A percentile compares a stretch with the other conserved stretches of the same genome.
These are phyloP conservation scores for Clarias macrocephalus DNA, from an alignment of 2,113 vertebrate genomes.

Conservation along the genomic window DNA sequence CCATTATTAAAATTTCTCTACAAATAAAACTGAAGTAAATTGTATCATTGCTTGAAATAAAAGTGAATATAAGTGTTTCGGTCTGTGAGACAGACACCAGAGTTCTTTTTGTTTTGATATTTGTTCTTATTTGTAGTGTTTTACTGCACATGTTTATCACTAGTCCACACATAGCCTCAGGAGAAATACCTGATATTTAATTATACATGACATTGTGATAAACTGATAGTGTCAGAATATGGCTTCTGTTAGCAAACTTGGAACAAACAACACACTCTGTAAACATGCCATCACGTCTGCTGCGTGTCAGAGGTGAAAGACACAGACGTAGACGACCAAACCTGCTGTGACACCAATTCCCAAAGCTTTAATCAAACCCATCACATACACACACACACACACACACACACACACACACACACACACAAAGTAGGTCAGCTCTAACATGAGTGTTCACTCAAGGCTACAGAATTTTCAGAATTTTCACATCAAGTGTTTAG, in stretches of 20 bases:
- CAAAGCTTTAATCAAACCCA: conserved; percentile 38
- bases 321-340: conserved; percentile 41
- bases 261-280: not conserved
- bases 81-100: not conserved
- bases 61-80: no score
- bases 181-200: not conserved
- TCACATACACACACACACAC: conserved; percentile 19
- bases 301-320: conserved; percentile 45
- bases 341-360: conserved; percentile 45
- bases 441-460: not conserved
- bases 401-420: conserved; percentile 2
- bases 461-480: no score
- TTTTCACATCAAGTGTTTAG: not conserved
- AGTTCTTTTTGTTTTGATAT: not conserved
- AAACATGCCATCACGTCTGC: not conserved
- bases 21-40: not conserved
- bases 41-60: not conserved
- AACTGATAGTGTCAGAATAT: conserved; percentile 12
- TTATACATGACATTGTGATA: not conserved
- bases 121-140: not conserved
- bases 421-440: conserved; percentile 16
- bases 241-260: conserved; percentile 7
- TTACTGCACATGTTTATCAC: not conserved
- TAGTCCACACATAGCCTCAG: not conserved
- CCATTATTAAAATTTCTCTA: not conserved